Evolutionary conservation across 2,888 invertebrate genomes (phyloP), one percentile per base, ranked within the genome.

Genomic region (Phania funesta): DNA sequence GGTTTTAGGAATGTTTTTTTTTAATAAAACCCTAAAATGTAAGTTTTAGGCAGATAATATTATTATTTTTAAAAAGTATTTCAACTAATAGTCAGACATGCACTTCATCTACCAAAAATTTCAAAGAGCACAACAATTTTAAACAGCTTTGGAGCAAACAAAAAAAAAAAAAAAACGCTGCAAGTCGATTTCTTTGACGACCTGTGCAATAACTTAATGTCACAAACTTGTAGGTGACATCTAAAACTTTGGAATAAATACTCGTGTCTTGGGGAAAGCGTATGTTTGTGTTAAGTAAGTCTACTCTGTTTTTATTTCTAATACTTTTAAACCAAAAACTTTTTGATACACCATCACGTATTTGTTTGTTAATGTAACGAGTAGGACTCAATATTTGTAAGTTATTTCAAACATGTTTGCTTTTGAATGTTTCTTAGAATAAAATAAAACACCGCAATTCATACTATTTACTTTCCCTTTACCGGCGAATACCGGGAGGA

Each of bases 191-290:
- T 35, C 58, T 74, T 73, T 77, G 68, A 77, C 77, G 74, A 44
- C 13, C 73, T 56, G 73, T 58, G 56, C 81, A 73, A 68, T 77
- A 81, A 81, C 68, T 81, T 82, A 82, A 77, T 73, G 68, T 58
- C 74, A 77, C 46, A 74, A 73, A 68, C 73, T 77, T 56, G 68
- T 18, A 70, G 77, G 77, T 82, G 81, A 74, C 81, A 82, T 82
- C 73, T 32, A 64, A 82, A 77, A 82, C 73, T 77, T 77, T 82
- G 77, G 77, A 77, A 82, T 76, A 80, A 76, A 76, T 80, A 71
- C n/a, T 74, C 81, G 48, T 44, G 62, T 64, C n/a, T n/a, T n/a
- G n/a, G n/a, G n/a, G 74, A 24, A 70, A 56, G 68, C 54, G 71
- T 62, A 38, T 77, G 26, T 16, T 54, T 58, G 46, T 26, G 26